These are phyloP conservation scores for Ptilorrhoa leucosticta DNA, from an alignment of 2,113 vertebrate species.

Conservation along the genomic window DNA sequence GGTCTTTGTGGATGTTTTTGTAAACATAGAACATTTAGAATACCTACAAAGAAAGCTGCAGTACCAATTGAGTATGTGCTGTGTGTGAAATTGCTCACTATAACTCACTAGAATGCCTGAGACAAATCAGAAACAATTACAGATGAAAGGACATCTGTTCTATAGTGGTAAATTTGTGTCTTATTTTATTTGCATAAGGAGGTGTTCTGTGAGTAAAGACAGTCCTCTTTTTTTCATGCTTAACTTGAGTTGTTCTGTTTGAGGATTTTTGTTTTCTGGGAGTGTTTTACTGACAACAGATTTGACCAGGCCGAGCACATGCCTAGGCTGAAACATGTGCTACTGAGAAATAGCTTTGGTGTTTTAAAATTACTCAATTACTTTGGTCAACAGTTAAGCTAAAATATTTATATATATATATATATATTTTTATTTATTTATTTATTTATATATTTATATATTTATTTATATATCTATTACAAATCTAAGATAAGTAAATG, in stretches of 20 bases:
- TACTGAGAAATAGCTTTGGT: neutral
- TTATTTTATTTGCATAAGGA: neutral
- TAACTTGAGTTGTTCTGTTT: neutral
- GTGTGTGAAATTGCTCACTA: neutral
- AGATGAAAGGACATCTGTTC: neutral
- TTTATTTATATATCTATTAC: neutral
- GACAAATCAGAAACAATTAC: neutral
- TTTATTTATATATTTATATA: neutral
- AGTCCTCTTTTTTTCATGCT: neutral
- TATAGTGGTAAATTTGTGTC: neutral
- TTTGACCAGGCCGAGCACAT: neutral
- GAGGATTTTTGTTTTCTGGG: fast-evolving
- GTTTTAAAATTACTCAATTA: neutral
- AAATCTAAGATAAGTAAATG: neutral
- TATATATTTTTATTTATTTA: neutral
- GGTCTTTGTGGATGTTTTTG: neutral
- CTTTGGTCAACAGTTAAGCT: neutral
- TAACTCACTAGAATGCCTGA: neutral
- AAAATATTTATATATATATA: neutral
- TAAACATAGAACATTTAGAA: neutral
- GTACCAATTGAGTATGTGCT: neutral
- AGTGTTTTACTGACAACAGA: neutral
- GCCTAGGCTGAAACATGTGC: neutral
- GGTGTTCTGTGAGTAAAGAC: neutral
- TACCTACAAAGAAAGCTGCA: neutral